Base-by-base conservation (phyloP, 2,113 vertebrate species). In the Phyllopteryx taeniolatus region DNA sequence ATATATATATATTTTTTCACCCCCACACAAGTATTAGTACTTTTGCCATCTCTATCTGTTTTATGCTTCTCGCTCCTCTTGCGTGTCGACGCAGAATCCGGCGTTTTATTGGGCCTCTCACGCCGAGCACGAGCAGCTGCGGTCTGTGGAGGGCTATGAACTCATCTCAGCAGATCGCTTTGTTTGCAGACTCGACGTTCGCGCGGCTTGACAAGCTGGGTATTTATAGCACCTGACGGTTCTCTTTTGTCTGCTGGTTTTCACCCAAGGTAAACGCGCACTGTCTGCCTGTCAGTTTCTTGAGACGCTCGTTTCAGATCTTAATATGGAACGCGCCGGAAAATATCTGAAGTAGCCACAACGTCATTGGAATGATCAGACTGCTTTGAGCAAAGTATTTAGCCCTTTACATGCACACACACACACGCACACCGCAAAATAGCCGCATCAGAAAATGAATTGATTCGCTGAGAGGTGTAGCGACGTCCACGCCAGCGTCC, bases 161-260 rank as follows among this genome's bases (percentile, higher is more conserved):
- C 74, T 81, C 74, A 79, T 80, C 73, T 73, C 20, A 4, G 67
- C 39, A 76, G 67, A 80, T 78, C 74, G 78, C 65, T 81, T 73
- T 54, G 17, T 0, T 77, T 74, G 65, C 75, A 56, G 75, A 39
- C 79, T 76, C 83, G 86, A 88, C 82, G 86, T 79, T 78, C 70
- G 79, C 84, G 80, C 83, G 83, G 77, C 86, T 27, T 80, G 88
- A 85, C 81, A 88, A 77, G 74, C 51, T 8, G 71, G 60, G 73
- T 88, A 88, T 91, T 89, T 89, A 86, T 91, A 89, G 85, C 76
- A 62, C 70, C 75, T 86, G 85, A 78, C 80, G 75, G 49, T 69
- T 85, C 73, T 83, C 75, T 82, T 83, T 70, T 77, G 81, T 84
- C 70, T 83, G 67, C 78, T 74, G 68, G 69, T 79, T 82, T 87